Percentiles rank a stretch among this genome's conserved stretches.
Conservation (phyloP, 2,888 invertebrate species). For the Petrophora chlorosata region DNA sequence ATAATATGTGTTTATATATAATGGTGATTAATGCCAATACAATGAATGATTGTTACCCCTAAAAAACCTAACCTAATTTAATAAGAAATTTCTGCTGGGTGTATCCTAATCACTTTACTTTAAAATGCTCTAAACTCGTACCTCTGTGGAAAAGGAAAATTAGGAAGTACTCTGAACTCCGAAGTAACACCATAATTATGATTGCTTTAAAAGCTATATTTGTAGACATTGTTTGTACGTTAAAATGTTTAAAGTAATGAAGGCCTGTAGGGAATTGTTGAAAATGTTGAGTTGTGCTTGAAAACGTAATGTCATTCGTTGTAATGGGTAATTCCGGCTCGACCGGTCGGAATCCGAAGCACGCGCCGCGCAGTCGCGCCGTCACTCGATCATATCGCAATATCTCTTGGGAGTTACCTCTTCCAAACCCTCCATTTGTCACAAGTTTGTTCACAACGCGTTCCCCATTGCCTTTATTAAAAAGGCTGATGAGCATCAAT, state of each 20-base stretch:
- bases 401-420: constrained; percentile 66
- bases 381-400: constrained; percentile 71
- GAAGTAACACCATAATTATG: constrained; percentile 23
- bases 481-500: constrained; percentile 44
- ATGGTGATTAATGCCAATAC: too few relatives aligned
- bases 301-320: constrained; percentile 76
- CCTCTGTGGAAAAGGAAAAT: too few relatives aligned
- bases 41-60: too few relatives aligned
- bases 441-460: constrained; percentile 40
- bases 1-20: too few relatives aligned
- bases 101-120: too few relatives aligned
- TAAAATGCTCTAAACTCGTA: too few relatives aligned
- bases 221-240: constrained; percentile 67
- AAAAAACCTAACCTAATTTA: too few relatives aligned
- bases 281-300: constrained; percentile 60
- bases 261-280: constrained; percentile 63
- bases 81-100: too few relatives aligned
- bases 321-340: constrained; percentile 75
- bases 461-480: constrained; percentile 55
- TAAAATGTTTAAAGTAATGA: constrained; percentile 76
- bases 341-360: constrained; percentile 72
- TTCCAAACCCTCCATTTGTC: constrained; percentile 48
- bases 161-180: neutral
- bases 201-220: constrained; percentile 55
- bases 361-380: constrained; percentile 73